Conservation (phyloP, 2,888 invertebrate genomes). For the Entomobrya multifasciata region DNA sequence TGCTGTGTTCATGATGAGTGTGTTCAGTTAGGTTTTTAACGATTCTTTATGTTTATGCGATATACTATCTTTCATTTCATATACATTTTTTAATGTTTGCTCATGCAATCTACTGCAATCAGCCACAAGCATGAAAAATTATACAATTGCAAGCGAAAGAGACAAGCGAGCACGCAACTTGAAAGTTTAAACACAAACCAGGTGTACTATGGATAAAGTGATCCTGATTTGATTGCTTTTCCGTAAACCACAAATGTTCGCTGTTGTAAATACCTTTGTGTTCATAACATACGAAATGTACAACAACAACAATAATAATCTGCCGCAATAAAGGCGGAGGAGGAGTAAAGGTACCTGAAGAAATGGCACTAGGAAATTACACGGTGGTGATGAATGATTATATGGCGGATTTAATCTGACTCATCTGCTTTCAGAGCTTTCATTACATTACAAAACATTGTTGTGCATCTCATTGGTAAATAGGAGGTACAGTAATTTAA, state of each 20-base stretch:
- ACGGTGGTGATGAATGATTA: conserved; percentile 1
- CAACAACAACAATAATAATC: not conserved
- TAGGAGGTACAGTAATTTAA: not conserved
- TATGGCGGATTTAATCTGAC: conserved; percentile 47
- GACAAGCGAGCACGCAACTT: not conserved
- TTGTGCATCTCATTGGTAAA: not conserved
- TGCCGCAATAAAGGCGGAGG: not conserved
- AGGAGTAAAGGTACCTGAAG: conserved; percentile 42
- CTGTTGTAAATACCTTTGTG: not conserved
- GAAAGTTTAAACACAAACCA: not conserved
- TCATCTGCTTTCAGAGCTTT: conserved; percentile 27
- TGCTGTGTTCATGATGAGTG: not conserved
- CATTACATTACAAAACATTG: not conserved
- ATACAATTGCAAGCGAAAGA: not conserved
- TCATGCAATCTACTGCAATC: conserved; percentile 29
- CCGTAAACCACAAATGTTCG: conserved; percentile 12
- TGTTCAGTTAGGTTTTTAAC: not conserved
- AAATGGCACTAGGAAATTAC: conserved; percentile 42
- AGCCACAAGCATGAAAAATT: conserved; percentile 26
- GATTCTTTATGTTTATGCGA: conserved; percentile 2
- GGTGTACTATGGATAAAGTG: not conserved
- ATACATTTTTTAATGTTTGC: conserved; percentile 26
- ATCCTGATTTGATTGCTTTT: conserved; percentile 13
- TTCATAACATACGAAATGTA: not conserved
- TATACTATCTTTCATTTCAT: conserved; percentile 15